Evolutionary conservation across 2,113 vertebrate genomes (phyloP).

Genomic region (Procavia capensis): DNA sequence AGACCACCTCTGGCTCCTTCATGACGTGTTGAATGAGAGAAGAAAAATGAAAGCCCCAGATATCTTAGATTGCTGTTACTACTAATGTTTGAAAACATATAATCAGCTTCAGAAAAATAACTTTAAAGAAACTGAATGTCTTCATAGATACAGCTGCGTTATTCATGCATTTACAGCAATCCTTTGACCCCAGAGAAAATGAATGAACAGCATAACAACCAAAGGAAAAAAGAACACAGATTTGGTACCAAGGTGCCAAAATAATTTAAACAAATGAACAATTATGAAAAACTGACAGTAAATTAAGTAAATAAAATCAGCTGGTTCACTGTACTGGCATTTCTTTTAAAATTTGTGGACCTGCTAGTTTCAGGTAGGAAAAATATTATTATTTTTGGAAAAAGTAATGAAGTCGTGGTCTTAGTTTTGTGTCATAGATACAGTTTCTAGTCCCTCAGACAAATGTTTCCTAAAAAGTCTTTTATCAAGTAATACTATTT

Average conservation of each 20-base stretch:
- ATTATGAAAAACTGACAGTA: background rate
- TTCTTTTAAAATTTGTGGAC: background rate
- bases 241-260: background rate
- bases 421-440: background rate
- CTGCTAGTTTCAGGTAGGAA: background rate
- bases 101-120: slow-evolving; percentile 73
- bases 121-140: slow-evolving; percentile 49
- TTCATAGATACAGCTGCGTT: slow-evolving; percentile 12
- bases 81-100: slow-evolving; percentile 54
- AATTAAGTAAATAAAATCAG: slow-evolving; percentile 30
- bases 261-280: slow-evolving; percentile 43
- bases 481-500: background rate
- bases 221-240: background rate
- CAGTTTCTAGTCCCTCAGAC: background rate
- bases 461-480: background rate
- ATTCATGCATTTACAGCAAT: slow-evolving; percentile 27
- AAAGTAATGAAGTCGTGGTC: background rate
- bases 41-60: slow-evolving; percentile 43
- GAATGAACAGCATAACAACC: background rate
- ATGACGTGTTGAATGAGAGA: slow-evolving; percentile 55
- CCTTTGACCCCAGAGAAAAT: slow-evolving; percentile 48
- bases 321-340: background rate
- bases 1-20: slow-evolving; percentile 25
- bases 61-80: background rate
- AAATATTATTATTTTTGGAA: background rate